A percentile compares a stretch with the other conserved stretches of the same genome.
Evolutionary conservation across 2,113 vertebrate genomes (phyloP).

Genomic region (Callaeas wilsoni): DNA sequence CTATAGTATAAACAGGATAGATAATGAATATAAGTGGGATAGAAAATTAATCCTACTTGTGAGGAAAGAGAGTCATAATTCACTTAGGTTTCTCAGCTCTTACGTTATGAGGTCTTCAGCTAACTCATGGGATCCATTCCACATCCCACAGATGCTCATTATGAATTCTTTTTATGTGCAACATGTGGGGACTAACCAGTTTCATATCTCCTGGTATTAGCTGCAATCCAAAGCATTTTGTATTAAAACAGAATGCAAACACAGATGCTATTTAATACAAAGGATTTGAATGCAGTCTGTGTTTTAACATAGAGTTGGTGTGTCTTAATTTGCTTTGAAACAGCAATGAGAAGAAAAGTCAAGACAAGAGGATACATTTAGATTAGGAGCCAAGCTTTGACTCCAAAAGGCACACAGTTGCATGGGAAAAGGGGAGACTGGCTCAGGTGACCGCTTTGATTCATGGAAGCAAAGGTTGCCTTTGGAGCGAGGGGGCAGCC

Average conservation of each 20-base stretch:
- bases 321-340: conserved; percentile 59
- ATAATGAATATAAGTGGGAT: conserved; percentile 67
- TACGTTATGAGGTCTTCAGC: conserved; percentile 72
- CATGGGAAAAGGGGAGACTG: not conserved
- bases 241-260: conserved; percentile 74
- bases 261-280: conserved; percentile 71
- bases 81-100: conserved; percentile 72
- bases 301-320: conserved; percentile 59
- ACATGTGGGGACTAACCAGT: conserved; percentile 80
- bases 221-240: conserved; percentile 79
- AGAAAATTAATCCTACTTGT: conserved; percentile 68
- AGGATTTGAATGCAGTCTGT: conserved; percentile 49
- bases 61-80: conserved; percentile 71
- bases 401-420: not conserved
- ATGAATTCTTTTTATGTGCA: conserved; percentile 80
- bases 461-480: not conserved
- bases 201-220: conserved; percentile 81
- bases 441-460: not conserved
- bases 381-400: not conserved
- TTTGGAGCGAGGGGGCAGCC: not conserved
- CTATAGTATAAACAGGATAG: conserved; percentile 69
- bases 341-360: conserved; percentile 34
- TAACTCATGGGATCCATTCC: conserved; percentile 71
- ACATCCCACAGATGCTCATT: conserved; percentile 79
- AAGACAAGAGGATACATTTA: conserved; percentile 9